A percentile compares a stretch with the other conserved stretches of the same genome.
Conservation (phyloP, 2,888 invertebrate species). For the Tenthredo amoena region DNA sequence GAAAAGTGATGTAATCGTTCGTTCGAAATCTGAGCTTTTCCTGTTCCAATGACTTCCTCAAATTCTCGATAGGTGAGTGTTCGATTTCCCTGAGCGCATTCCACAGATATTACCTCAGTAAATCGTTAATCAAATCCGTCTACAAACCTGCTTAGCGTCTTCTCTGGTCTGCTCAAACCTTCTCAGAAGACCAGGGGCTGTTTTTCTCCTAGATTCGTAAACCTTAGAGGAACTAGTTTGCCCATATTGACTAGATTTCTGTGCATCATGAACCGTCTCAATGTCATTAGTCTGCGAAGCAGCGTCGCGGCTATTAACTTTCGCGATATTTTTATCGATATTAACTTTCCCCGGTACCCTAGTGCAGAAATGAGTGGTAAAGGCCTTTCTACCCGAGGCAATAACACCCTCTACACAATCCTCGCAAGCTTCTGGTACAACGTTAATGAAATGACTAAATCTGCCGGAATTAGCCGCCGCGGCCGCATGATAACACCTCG, state of each 20-base stretch:
- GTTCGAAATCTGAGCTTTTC: too few relatives aligned
- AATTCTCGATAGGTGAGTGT: not conserved
- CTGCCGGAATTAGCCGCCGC: constrained; percentile 64
- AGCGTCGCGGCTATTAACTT: constrained; percentile 77
- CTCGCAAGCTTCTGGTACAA: constrained; percentile 78
- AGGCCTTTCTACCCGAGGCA: constrained; percentile 70
- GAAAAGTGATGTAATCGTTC: not conserved
- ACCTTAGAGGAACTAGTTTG: constrained; percentile 58
- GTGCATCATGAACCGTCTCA: constrained; percentile 63
- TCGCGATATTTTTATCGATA: constrained; percentile 61
- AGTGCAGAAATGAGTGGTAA: constrained; percentile 75
- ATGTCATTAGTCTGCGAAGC: constrained; percentile 79
- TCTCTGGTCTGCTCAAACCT: constrained; percentile 62
- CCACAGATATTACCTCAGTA: not conserved
- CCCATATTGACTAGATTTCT: constrained; percentile 54
- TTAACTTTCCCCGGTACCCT: constrained; percentile 68
- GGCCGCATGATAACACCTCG: constrained; percentile 77
- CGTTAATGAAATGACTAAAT: constrained; percentile 67
- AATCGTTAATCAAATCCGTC: not conserved
- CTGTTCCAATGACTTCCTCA: not conserved
- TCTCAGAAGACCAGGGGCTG: constrained; percentile 56
- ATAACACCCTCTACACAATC: constrained; percentile 67
- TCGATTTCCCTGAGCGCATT: not conserved
- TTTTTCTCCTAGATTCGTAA: constrained; percentile 59
- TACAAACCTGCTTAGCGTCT: constrained; percentile 8